phyloP scores from a whole-genome alignment of 1,140 invertebrate genomes.

The Philotrypesis tridentata region DNA sequence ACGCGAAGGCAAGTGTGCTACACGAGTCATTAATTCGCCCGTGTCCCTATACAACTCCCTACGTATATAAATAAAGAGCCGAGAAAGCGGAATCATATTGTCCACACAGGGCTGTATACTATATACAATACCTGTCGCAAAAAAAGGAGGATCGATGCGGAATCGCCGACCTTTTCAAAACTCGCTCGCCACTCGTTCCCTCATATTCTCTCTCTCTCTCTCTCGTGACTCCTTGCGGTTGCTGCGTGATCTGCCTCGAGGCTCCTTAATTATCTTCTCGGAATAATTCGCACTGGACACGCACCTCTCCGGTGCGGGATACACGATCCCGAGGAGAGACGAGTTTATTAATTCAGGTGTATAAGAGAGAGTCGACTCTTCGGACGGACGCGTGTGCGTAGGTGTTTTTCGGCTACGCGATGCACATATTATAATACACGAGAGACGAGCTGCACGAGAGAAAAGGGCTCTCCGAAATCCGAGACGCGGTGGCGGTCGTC shows the following conservation, averaged over 20 bases:
- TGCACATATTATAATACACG: no score
- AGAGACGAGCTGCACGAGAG: no score
- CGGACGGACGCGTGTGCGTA: neutral
- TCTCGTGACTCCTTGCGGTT: no score
- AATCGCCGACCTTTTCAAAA: constrained; percentile 26
- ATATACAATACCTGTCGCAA: neutral
- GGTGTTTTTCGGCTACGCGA: no score
- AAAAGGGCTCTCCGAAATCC: neutral
- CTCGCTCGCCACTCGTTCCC: neutral
- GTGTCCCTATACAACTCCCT: no score
- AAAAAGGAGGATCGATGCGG: constrained; percentile 29
- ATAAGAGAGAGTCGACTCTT: neutral
- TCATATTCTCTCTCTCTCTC: neutral
- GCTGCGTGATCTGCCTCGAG: neutral
- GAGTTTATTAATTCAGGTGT: neutral
- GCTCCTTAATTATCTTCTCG: neutral
- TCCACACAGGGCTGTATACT: no score
- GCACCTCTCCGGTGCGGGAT: no score
- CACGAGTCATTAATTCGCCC: constrained; percentile 1
- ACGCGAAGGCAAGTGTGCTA: neutral
- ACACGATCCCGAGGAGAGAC: neutral
- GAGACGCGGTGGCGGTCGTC: neutral
- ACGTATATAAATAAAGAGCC: constrained; percentile 34
- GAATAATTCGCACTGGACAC: neutral
- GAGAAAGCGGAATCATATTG: neutral